phyloP scores from a whole-genome alignment of 2,113 vertebrate genomes.

The Lasiurus cinereus region DNA sequence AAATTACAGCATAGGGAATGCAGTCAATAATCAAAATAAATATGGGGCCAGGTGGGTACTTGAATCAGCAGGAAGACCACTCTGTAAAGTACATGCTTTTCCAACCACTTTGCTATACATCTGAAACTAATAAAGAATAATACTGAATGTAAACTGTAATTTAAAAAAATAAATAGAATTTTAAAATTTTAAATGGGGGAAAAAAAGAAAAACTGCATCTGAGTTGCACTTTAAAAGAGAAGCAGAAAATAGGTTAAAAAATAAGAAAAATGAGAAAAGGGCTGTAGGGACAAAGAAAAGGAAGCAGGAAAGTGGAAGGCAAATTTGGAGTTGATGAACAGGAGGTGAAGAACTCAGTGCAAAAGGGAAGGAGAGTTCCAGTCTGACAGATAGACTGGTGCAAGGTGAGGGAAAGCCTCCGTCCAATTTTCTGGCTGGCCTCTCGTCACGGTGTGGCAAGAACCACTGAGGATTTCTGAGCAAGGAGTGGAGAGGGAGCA shows the following conservation, averaged over 20 bases:
- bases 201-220: neutral
- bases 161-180: neutral
- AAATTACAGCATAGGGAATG: neutral
- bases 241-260: neutral
- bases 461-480: neutral
- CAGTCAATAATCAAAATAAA: neutral
- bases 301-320: neutral
- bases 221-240: neutral
- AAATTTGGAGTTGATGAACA: neutral
- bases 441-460: neutral
- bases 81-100: neutral
- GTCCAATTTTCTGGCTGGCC: neutral
- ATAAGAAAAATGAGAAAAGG: neutral
- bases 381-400: accelerated
- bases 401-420: neutral
- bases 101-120: neutral
- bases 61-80: neutral
- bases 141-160: neutral
- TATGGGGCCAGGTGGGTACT: neutral
- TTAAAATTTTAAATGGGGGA: neutral
- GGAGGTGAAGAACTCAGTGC: neutral
- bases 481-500: neutral
- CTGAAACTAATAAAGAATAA: neutral
- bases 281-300: neutral
- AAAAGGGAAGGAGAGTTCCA: too few species aligned